Evolutionary conservation across 2,888 invertebrate species (phyloP), one percentile per base, ranked within the genome.

Genomic region (Hypolimnas misippus): DNA sequence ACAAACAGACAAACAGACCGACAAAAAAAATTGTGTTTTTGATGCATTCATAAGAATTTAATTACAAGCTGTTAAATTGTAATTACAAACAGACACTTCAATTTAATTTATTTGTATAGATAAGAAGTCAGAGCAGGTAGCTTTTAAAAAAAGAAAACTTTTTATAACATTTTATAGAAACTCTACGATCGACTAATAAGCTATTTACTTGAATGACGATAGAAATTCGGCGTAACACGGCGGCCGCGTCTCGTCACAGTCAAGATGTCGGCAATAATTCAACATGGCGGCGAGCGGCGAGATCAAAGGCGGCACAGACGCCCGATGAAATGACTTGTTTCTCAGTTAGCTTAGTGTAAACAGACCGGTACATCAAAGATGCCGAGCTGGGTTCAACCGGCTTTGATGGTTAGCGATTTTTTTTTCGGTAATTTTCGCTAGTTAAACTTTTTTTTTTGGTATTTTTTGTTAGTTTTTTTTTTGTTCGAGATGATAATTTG

Each of bases 291-390:
- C 79, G n/a, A 84, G 71, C 86, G 89, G 87, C 77, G 69, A 85
- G 84, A 87, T 91, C 88, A 91, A 91, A 91, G 85, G 65, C 63
- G 70, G 76, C 83, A 80, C 84, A 81, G 78, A 82, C 82, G 81
- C 76, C 73, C 79, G 73, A 70, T 79, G 83, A 86, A 88, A 90
- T 85, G 88, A 87, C 89, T 89, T 86, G 90, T 89, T 88, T 87
- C 88, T 79, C 88, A 83, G 89, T 89, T 85, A 84, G 88, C 84
- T 85, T 84, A 88, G 87, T 88, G 90, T 88, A 91, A 90, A 91
- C 92, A 91, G 74, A 76, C 78, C 84, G 87, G 78, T 76, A 82
- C 88, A 83, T 92, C 91, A 91, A 92, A 92, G 81, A 76, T 63
- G 77, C 88, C 91, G 87, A 33, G 49, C 49, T 16, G 35, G 35